Conservation (phyloP, 2,113 vertebrate species). For the Odocoileus hemionus region DNA sequence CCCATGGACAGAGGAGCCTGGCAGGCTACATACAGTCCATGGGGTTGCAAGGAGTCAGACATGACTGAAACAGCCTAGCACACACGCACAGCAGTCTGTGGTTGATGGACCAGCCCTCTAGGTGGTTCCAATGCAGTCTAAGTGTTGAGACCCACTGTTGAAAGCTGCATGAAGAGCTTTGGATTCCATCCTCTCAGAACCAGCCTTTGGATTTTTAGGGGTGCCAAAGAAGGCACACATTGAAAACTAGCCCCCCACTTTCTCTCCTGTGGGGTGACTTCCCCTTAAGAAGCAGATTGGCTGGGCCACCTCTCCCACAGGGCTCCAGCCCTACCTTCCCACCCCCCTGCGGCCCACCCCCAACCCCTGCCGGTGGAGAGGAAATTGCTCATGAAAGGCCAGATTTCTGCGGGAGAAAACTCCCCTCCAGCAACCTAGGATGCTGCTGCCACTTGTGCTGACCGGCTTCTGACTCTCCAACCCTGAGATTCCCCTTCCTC, state of each 20-base stretch:
- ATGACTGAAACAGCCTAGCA: not conserved
- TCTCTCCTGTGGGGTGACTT: not conserved
- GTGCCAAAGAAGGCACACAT: not conserved
- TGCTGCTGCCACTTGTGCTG: not conserved
- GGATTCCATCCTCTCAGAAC: not conserved
- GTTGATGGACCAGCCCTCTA: not conserved
- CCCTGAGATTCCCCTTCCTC: not conserved
- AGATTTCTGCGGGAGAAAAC: not conserved
- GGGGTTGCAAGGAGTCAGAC: not conserved
- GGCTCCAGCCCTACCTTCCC: accelerated
- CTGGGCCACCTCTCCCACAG: not conserved
- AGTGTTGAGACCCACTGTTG: not conserved
- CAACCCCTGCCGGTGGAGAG: accelerated
- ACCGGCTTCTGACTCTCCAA: not conserved
- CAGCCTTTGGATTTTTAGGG: not conserved
- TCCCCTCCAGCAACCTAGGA: not conserved
- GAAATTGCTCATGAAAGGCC: not conserved
- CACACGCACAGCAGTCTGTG: not conserved
- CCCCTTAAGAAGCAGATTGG: not conserved
- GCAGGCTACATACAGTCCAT: not conserved
- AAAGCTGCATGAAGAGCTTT: not conserved
- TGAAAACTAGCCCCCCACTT: not conserved
- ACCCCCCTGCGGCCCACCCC: not conserved
- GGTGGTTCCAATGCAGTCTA: not conserved
- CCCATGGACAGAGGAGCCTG: not conserved